Conservation (phyloP, 2,888 invertebrate species). For the Cosmia trapezina region DNA sequence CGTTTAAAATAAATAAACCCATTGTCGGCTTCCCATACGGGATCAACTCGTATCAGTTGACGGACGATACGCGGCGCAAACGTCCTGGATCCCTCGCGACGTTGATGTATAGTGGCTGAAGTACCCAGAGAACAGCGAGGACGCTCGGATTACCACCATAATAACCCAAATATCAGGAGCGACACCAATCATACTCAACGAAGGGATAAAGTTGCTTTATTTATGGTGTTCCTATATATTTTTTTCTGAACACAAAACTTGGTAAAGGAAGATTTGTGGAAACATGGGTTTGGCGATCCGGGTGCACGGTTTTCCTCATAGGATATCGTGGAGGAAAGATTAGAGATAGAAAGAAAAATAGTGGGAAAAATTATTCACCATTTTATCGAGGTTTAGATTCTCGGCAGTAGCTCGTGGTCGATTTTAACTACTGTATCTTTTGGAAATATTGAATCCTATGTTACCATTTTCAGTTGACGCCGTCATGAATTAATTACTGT, state of each 20-base stretch:
- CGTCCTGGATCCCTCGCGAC: constrained; percentile 42
- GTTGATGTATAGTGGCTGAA: constrained; percentile 57
- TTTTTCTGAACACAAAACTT: constrained; percentile 44
- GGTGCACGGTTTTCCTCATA: constrained; percentile 30
- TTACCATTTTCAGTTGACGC: constrained; percentile 11
- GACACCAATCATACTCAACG: constrained; percentile 58
- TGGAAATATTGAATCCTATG: constrained; percentile 19
- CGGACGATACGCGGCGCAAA: constrained; percentile 46
- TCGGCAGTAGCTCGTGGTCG: not conserved
- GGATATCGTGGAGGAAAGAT: constrained; percentile 2
- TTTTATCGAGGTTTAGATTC: constrained; percentile 1
- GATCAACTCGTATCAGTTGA: constrained; percentile 54
- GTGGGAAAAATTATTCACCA: constrained; percentile 8
- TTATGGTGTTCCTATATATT: constrained; percentile 49
- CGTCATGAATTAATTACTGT: no score
- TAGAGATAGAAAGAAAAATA: constrained; percentile 1
- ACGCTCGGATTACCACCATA: constrained; percentile 50
- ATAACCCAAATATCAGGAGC: constrained; percentile 53
- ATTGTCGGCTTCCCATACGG: constrained; percentile 8
- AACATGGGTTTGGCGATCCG: constrained; percentile 37
- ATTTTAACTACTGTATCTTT: constrained; percentile 6
- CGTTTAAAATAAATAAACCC: constrained; percentile 36
- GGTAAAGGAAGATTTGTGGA: constrained; percentile 45
- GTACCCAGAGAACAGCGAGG: constrained; percentile 28
- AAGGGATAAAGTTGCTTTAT: constrained; percentile 41